Percentiles rank a stretch among this genome's conserved stretches.
Conservation (phyloP, 2,797 vertebrate genomes). For the Selene dorsalis region DNA sequence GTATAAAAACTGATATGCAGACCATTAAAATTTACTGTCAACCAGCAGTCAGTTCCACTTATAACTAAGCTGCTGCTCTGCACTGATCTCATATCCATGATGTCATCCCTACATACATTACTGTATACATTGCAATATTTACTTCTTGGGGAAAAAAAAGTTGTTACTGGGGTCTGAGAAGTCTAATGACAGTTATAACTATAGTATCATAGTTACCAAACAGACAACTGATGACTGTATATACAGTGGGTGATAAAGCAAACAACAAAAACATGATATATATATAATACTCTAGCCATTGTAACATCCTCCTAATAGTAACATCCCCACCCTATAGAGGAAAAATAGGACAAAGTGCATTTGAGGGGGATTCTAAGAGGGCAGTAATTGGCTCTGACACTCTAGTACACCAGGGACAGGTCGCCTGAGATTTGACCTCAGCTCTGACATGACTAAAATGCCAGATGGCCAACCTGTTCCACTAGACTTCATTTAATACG, state of each 20-base stretch:
- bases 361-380: constrained; percentile 20
- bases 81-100: too few relatives aligned
- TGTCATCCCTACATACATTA: too few relatives aligned
- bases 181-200: background rate
- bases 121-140: too few relatives aligned
- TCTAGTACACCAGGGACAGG: constrained; percentile 37
- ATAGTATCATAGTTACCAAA: background rate
- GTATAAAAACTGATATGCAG: too few relatives aligned
- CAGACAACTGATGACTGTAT: background rate
- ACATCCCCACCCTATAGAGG: constrained; percentile 17
- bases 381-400: constrained; percentile 59
- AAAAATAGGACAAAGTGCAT: constrained; percentile 54
- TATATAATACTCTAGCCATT: background rate
- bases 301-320: background rate
- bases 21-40: too few relatives aligned
- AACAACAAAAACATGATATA: background rate
- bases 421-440: constrained; percentile 62
- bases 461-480: constrained; percentile 64
- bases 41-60: too few relatives aligned
- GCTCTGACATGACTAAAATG: constrained; percentile 55
- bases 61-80: too few relatives aligned
- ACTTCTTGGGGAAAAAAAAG: too few relatives aligned
- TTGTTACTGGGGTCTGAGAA: too few relatives aligned
- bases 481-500: constrained; percentile 39
- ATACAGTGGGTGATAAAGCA: background rate